These are phyloP conservation scores for Phodopus roborovskii DNA, from an alignment of 2,113 vertebrate genomes.

Conservation along the genomic window DNA sequence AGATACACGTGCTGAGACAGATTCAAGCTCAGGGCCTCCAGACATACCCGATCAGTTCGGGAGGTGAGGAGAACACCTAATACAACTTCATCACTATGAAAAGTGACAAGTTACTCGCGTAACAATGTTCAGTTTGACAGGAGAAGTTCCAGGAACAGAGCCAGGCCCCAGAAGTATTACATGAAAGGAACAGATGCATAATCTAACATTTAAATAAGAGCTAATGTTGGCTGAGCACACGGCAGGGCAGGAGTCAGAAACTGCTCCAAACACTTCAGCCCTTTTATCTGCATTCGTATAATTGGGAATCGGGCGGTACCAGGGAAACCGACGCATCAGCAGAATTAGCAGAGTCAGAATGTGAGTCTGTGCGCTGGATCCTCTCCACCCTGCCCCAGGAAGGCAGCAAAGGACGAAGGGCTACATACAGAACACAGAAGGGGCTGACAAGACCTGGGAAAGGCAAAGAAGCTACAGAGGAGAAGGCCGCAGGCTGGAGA, in stretches of 20 bases:
- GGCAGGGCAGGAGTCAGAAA: background rate
- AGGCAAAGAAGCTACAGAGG: background rate
- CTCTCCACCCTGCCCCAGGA: background rate
- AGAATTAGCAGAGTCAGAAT: background rate
- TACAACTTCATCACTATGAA: background rate
- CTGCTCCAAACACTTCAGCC: background rate
- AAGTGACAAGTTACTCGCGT: background rate
- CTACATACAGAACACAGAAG: background rate
- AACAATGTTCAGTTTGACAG: background rate
- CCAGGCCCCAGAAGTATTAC: background rate
- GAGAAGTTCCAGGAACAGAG: background rate
- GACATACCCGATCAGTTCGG: background rate
- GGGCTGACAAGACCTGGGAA: background rate
- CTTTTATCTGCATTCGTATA: background rate
- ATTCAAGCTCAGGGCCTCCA: background rate
- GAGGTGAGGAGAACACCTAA: background rate
- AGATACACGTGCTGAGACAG: background rate
- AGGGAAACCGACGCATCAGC: background rate
- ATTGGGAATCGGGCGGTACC: background rate
- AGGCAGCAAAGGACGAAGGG: background rate
- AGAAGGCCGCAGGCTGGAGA: background rate
- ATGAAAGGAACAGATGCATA: background rate
- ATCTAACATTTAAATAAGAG: slow-evolving; percentile 5
- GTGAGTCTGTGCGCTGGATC: no score
- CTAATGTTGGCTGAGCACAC: background rate